Evolutionary conservation across 1,140 invertebrate species (phyloP), one percentile per base, ranked within the genome.

Genomic region (Ceratitis capitata): DNA sequence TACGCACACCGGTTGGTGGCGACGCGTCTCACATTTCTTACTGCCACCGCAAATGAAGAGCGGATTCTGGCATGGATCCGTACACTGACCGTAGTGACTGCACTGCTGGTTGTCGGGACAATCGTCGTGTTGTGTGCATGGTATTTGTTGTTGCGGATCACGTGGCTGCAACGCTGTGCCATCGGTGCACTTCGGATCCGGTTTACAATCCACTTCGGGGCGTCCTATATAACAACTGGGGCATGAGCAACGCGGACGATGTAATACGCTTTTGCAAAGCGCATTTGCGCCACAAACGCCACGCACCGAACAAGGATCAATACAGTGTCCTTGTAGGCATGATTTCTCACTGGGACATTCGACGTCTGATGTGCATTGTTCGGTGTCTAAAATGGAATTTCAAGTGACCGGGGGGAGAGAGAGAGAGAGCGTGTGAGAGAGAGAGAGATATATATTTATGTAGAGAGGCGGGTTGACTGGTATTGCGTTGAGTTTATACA

Each of bases 291-390:
- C 97, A 92, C 97, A 98, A 86, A 96, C 96, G 87, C 96, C 97
- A 87, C 96, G 95, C 88, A 98, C 93, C 88, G 94, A 95, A 93
- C 97, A 98, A 87, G 97, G 97, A 93, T 98, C 97, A 92, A 96
- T 94, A 92, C 97, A 98, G 92, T 95, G 94, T 90, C 94, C 94
- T 93, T 96, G 95, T 92, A 97, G 95, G 94, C 97, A 98, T 91
- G 96, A 96, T 93, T 97, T 96, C 92, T 98, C 96, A 92, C 96
- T 95, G 86, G 96, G 95, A 93, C 97, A 98, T 93, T 98, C 97
- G 93, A 94, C 94, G 94, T 98, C 96, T 92, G 95, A 96, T 92
- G 95, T 95, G 93, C 97, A 98, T 95, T 97, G 95, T 93, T 91
- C 90, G 90, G 95, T 95, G 93, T 96, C 96, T 97, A 95, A 87